Evolutionary conservation across 2,888 invertebrate genomes (phyloP), one percentile per base, ranked within the genome.

Genomic region (Dastarcus helophoroides): DNA sequence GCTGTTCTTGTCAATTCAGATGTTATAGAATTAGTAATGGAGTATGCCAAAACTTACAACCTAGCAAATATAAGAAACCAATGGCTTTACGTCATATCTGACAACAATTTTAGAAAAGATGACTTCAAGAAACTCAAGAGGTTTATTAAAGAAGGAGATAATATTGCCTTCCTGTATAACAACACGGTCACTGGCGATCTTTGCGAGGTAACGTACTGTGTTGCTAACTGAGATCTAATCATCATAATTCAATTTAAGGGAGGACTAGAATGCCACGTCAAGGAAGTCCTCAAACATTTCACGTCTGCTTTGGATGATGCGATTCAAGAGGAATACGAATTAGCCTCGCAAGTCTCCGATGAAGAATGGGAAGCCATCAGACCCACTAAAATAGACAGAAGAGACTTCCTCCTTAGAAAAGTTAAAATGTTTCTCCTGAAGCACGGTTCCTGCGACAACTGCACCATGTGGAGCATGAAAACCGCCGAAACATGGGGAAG

Each of bases 311-410:
- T 86, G 30, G 78, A 81, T 23, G 67, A 68, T 21, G 73, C 80
- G 0, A 68, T 80, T 2, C 62, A 69, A 23, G 78, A 77, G 22
- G 85, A 88, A 59, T 67, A 73, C 29, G 75, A 79, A 14, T 67
- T 80, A 21, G 78, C 79, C 3, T 71, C 74, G 2, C 77, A 78
- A 54, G 78, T 85, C 3, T 84, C 81, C 0, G 81, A 83, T 43
- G 86, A 86, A 53, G 85, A 88, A 62, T 88, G 85, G 79, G 83
- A 86, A 47, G 73, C 79, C 0, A 76, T 84, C 38, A 69, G 79
- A 42, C 76, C 79, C 0, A 72, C 71, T 2, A 82, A 82, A 54
- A 44, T 60, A 4, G 79, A 82, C 42, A 67, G 80, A 41, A 67
- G 76, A 36, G 62, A 67, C 16, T 71, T 71, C 40, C 64, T 86